Evolutionary conservation across 2,888 invertebrate species (phyloP), one percentile per base, ranked within the genome.

Genomic region (Sclerodermus sp.): DNA sequence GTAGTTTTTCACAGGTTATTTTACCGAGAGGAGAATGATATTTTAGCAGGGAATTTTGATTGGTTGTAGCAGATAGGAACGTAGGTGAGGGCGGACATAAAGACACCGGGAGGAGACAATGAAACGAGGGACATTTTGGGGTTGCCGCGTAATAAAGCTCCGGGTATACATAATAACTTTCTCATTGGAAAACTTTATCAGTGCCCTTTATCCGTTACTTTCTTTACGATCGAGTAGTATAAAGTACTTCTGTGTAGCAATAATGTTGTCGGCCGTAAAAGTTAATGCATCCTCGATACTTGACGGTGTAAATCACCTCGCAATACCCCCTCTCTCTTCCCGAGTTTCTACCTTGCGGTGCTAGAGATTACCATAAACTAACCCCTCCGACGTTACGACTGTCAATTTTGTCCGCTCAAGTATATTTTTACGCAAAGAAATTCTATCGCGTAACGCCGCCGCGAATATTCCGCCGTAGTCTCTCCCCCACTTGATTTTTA

Each of bases 141-240:
- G 17, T 37, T 34, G 17, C 30, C 46, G 18, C 30, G 31, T 58
- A 58, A 48, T 66, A 61, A 62, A 66, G 49, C 45, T 34, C 43
- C 51, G 45, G 39, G 37, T 45, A 47, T 57, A 49, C 57, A 53
- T 59, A 66, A 66, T 57, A 62, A 62, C 57, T 61, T 63, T 62
- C 58, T 57, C 60, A 63, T 58, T 54, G 55, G 49, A 47, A 48
- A 50, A 64, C 55, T 69, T 62, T 64, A 63, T 64, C 59, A 58
- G 49, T 47, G 50, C 45, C 48, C 43, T 51, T 53, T 47, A 46
- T 51, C 41, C 49, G 34, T 34, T 16, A 36, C 36, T 49, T 57
- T 45, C 50, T 63, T 65, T 65, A 63, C 54, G 61, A 55, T 51
- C 60, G 38, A 30, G 39, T 17, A 34, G 49, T 55, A 56, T 50